A percentile compares a stretch with the other conserved stretches of the same genome.
phyloP scores from a whole-genome alignment of 2,797 vertebrate species.

The Potorous gilbertii region DNA sequence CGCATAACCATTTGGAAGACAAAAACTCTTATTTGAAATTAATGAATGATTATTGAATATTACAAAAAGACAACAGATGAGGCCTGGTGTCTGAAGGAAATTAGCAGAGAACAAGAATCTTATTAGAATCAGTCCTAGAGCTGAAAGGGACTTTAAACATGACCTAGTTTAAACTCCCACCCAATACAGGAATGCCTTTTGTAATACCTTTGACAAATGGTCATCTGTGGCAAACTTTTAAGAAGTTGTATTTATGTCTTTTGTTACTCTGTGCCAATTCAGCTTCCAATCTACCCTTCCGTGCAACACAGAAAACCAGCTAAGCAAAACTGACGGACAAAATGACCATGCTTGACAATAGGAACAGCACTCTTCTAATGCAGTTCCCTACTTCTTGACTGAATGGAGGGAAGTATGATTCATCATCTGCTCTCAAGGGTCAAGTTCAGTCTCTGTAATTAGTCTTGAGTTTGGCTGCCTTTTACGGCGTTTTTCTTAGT shows the following conservation, averaged over 20 bases:
- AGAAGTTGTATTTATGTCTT: not conserved
- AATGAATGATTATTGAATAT: not conserved
- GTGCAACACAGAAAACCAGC: not conserved
- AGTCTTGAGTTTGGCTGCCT: not conserved
- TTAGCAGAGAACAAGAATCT: not conserved
- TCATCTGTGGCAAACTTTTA: not conserved
- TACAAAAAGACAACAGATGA: not conserved
- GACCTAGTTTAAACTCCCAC: not conserved
- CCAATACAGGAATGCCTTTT: not conserved
- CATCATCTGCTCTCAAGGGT: not conserved
- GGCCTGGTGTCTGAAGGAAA: not conserved
- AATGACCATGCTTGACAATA: not conserved
- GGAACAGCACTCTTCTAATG: not conserved
- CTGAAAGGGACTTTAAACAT: not conserved
- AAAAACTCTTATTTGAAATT: not conserved
- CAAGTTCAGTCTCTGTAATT: not conserved
- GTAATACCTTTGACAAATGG: not conserved
- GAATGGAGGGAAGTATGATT: not conserved
- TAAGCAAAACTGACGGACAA: not conserved
- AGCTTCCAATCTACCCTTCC: not conserved
- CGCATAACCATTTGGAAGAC: not conserved
- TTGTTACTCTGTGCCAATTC: not conserved
- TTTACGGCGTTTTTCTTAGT: not conserved
- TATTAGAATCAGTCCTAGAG: not conserved
- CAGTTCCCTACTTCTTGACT: not conserved